Conservation (phyloP, 2,113 vertebrate genomes). For the Pandion haliaetus region DNA sequence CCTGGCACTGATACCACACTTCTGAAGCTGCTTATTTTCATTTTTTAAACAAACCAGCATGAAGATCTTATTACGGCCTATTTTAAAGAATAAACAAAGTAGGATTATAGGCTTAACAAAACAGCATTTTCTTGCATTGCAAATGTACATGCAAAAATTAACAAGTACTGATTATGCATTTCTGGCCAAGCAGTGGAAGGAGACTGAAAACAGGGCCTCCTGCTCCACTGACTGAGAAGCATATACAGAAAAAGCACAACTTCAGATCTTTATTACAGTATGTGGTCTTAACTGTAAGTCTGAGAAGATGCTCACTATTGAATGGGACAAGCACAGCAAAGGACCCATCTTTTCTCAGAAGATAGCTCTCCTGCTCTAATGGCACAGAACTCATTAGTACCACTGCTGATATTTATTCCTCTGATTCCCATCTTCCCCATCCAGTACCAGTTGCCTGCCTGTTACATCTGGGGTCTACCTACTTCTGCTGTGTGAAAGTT, state of each 20-base stretch:
- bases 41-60: constrained; percentile 4
- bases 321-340: background rate
- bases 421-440: background rate
- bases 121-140: constrained; percentile 3
- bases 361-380: background rate
- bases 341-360: background rate
- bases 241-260: background rate
- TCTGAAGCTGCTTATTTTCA: background rate
- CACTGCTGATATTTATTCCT: background rate
- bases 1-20: background rate
- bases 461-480: background rate
- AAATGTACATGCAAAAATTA: constrained; percentile 64
- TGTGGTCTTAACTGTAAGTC: background rate
- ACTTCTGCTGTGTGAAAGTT: background rate
- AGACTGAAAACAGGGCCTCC: background rate
- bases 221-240: background rate
- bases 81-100: constrained; percentile 55
- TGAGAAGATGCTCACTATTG: background rate
- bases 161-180: background rate
- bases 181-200: background rate
- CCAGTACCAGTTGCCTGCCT: background rate
- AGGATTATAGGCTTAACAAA: background rate
- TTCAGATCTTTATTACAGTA: background rate
- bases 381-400: background rate
- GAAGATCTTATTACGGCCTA: background rate